Base-by-base conservation (phyloP, 2,888 invertebrate genomes). In the Brenthis hecate region DNA sequence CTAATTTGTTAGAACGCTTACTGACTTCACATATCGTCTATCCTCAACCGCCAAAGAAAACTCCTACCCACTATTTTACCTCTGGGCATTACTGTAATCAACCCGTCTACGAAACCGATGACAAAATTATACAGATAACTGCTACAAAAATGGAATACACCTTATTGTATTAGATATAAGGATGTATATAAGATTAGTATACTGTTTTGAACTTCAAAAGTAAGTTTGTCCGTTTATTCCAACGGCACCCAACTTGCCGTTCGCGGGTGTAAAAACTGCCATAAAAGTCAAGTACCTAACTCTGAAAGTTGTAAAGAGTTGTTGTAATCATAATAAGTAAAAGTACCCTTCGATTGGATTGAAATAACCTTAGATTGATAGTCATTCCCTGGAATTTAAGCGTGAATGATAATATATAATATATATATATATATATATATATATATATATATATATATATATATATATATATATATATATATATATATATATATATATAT, bases 201-300 rank as follows among this genome's bases (percentile, higher is more conserved):
- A 28, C n/a, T 48, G 11, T 32, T 28, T 28, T 0, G 32, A 23
- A n/a, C 32, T 32, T 11, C 1, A 50, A 72, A 67, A 68, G 61
- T 73, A 77, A 75, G 65, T 77, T 77, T 72, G 78, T 65, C 69
- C 68, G 70, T 65, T 67, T 69, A 66, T 56, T 70, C 65, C 67
- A 73, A 74, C 77, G 76, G 75, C 76, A 77, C 73, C 74, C 72
- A 74, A 73, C 77, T 75, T 66, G 71, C 74, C 76, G 73, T 80
- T 80, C 75, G 81, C 75, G 82, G 82, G 80, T 84, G 85, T 85
- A 87, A 87, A 87, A 88, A 86, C 79, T 81, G 78, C 80, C 77
- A 82, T 88, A 88, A 88, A 87, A 88, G 77, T 80, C 81, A 84
- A 82, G 81, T 79, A 73, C 76, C 82, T 83, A 85, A 86, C 81